Conservation (phyloP, 2,888 invertebrate genomes). For the Ypsolopha scabrella region DNA sequence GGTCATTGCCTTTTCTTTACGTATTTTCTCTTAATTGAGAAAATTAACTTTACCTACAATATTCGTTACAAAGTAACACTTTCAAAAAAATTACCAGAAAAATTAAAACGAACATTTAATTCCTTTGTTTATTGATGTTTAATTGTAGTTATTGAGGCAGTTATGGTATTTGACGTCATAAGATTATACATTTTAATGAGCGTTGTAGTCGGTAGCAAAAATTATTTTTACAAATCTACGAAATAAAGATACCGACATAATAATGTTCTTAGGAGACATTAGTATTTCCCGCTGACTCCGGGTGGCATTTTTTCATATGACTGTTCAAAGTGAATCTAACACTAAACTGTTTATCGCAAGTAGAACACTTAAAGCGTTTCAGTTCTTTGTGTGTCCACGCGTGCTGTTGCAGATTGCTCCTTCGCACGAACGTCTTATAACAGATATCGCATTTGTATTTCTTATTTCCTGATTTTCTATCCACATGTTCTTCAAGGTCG, state of each 20-base stretch:
- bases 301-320: constrained; percentile 54
- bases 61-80: too few relatives aligned
- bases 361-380: constrained; percentile 23
- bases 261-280: too few relatives aligned
- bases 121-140: too few relatives aligned
- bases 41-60: too few relatives aligned
- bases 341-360: constrained; percentile 53
- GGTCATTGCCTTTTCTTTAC: constrained; percentile 13
- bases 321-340: constrained; percentile 56
- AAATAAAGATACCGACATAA: too few relatives aligned
- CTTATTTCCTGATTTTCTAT: constrained; percentile 29
- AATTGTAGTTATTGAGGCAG: too few relatives aligned
- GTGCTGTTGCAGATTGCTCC: constrained; percentile 44
- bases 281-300: constrained; percentile 13
- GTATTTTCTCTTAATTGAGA: not conserved
- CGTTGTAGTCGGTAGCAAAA: too few relatives aligned
- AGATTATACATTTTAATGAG: too few relatives aligned
- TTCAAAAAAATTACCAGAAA: too few relatives aligned
- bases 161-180: too few relatives aligned
- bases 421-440: constrained; percentile 44
- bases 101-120: too few relatives aligned
- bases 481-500: not conserved
- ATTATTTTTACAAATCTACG: too few relatives aligned
- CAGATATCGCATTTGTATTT: constrained; percentile 38
- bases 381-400: constrained; percentile 43